Percentiles rank a stretch among this genome's conserved stretches.
These are phyloP conservation scores for Phaedon cochleariae DNA, from an alignment of 2,888 invertebrate genomes.

Conservation along the genomic window DNA sequence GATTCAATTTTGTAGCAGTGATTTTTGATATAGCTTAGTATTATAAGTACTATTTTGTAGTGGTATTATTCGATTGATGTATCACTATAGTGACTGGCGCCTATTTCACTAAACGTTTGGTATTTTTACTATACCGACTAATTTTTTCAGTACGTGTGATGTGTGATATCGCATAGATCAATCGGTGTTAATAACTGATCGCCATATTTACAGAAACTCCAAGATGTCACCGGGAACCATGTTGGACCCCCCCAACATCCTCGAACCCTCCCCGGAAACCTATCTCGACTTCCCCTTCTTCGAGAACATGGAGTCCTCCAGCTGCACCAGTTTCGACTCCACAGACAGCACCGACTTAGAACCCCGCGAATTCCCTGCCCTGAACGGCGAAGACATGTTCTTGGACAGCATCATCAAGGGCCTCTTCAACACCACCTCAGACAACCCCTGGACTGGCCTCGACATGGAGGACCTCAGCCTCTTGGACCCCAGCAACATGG, in stretches of 20 bases:
- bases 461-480: conserved; percentile 31
- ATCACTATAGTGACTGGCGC: no score
- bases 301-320: conserved; percentile 41
- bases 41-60: no score
- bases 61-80: no score
- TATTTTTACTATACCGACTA: no score
- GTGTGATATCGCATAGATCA: no score
- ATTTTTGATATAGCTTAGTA: no score
- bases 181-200: no score
- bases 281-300: conserved; percentile 44
- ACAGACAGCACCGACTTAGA: conserved; percentile 23
- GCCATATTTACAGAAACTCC: no score
- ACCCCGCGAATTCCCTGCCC: conserved; percentile 33
- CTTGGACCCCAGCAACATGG: conserved; percentile 34
- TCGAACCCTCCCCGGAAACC: conserved; percentile 3
- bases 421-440: conserved; percentile 42
- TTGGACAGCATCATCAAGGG: conserved; percentile 48
- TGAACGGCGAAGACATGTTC: conserved; percentile 49
- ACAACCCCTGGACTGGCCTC: no score
- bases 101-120: no score
- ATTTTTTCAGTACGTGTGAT: no score
- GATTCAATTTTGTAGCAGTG: no score
- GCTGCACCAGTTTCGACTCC: conserved; percentile 31
- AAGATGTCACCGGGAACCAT: not conserved
- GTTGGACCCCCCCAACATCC: not conserved